Evolutionary conservation across 2,113 vertebrate species (phyloP), one percentile per base, ranked within the genome.

Genomic region (Ia io): DNA sequence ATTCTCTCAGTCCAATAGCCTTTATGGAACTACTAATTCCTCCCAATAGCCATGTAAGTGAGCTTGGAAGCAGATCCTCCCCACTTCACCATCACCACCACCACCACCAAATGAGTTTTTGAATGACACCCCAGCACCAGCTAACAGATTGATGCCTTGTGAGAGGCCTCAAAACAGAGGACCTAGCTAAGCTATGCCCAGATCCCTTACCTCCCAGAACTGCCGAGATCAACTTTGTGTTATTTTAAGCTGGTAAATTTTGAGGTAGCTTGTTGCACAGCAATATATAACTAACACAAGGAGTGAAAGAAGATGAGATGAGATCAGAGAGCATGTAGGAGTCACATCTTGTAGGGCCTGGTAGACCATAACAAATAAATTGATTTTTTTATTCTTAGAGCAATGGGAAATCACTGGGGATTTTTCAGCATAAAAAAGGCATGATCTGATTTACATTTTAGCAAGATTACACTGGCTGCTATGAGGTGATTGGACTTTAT

Each of bases 361-460:
- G n/a, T 7, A 56, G 13, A 42, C 9, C 11, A 73, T 6, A 56
- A 6, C 13, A 76, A 82, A 90, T 13, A 82, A 40, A 47, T 17
- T 73, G 25, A 95, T 59, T 88, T 95, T 95, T 93, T 93, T 61
- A 70, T 69, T 87, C 67, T 88, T 71, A 56, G 7, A 3, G 0
- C 51, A 88, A 35, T 61, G 37, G 35, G n/a, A 76, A 84, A 79
- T 2, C 35, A 69, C 12, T 20, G 32, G 28, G 22, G 7, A 71
- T 35, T 77, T 73, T 76, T 84, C 42, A 88, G 30, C 7, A 9
- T 30, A 71, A 25, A 70, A 59, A 67, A 73, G 4, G 14, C 40
- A 65, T 22, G 2, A 3, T 71, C 49, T 67, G 9, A 40, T 77
- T 67, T 80, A 82, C 3, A 67, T 42, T 71, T 73, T 79, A 84